phyloP scores from a whole-genome alignment of 2,113 vertebrate genomes.

The Platysteira castanea region DNA sequence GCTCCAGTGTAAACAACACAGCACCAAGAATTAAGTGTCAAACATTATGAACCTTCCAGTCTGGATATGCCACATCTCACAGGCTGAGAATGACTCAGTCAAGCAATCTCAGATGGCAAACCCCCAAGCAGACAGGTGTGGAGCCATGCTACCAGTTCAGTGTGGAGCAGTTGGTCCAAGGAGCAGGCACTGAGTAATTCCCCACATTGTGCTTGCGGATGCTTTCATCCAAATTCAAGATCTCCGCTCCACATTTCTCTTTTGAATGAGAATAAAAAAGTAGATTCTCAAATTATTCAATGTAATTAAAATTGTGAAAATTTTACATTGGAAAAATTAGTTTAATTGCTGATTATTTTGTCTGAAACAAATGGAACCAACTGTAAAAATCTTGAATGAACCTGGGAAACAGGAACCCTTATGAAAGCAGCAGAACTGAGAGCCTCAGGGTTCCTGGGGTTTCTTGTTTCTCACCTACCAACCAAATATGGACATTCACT shows the following conservation, averaged over 20 bases:
- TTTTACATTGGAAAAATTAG: neutral
- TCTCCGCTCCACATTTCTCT: neutral
- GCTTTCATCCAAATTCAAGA: neutral
- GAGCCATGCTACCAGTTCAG: neutral
- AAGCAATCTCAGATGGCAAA: neutral
- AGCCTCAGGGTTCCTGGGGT: neutral
- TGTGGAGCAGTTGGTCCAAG: neutral
- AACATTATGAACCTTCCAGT: neutral
- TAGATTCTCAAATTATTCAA: neutral
- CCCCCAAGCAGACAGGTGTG: neutral
- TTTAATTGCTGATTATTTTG: neutral
- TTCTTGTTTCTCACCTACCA: neutral
- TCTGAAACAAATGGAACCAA: neutral
- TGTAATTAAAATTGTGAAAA: neutral
- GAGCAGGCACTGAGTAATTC: neutral
- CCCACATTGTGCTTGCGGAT: neutral
- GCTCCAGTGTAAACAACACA: neutral
- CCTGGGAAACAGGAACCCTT: neutral
- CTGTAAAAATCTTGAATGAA: neutral
- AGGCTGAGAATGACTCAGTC: neutral
- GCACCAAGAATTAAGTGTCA: neutral
- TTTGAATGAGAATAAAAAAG: neutral
- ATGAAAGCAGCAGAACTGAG: neutral
- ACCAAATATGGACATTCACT: neutral
- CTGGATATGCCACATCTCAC: neutral